Percentiles rank a stretch among this genome's conserved stretches.
These are phyloP conservation scores for Zoanthus sociatus DNA, from an alignment of 92 coral and sea anemone genomes.

Conservation along the genomic window DNA sequence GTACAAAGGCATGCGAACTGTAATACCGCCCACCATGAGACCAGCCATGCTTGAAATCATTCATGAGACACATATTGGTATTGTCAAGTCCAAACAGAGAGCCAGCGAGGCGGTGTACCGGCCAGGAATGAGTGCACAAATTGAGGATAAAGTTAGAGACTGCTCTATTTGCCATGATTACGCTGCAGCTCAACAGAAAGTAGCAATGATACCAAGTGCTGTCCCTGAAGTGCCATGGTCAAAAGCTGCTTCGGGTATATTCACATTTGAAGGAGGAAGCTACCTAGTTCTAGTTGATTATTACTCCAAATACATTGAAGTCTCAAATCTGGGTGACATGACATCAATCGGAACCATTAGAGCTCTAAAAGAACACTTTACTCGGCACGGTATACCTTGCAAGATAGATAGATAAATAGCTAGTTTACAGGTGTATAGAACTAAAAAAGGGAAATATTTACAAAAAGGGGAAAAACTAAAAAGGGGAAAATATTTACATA, in stretches of 20 bases:
- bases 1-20: conserved; percentile 55
- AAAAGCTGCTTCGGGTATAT: conserved; percentile 65
- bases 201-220: conserved; percentile 68
- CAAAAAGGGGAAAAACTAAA: no score
- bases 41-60: no score
- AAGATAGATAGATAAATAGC: not conserved
- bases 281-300: conserved; percentile 66
- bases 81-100: conserved; percentile 63
- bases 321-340: conserved; percentile 6
- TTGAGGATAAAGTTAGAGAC: conserved; percentile 54
- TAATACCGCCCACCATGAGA: conserved; percentile 57
- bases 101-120: conserved; percentile 59
- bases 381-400: conserved; percentile 33
- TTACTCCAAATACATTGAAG: conserved; percentile 71
- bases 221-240: conserved; percentile 70
- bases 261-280: conserved; percentile 62
- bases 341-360: conserved; percentile 22
- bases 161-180: conserved; percentile 59
- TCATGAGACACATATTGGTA: conserved; percentile 54
- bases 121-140: conserved; percentile 66
- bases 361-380: conserved; percentile 36
- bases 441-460: no score
- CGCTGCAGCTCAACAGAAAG: conserved; percentile 59
- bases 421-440: no score
- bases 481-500: no score